Conservation (phyloP, 2,888 invertebrate genomes). For the Leptinotarsa haldemani region DNA sequence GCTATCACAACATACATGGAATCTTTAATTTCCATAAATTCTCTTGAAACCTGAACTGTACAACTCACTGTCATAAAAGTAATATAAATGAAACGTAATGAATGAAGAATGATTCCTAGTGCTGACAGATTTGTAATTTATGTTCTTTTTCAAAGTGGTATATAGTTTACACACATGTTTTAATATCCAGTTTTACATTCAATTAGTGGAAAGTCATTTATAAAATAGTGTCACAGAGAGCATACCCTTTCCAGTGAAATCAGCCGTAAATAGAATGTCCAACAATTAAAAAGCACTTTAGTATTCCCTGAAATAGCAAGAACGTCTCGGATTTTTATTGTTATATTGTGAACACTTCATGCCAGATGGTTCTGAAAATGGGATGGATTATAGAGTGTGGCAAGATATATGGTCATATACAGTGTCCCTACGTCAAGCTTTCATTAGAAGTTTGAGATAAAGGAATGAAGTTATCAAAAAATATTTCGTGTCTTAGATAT, state of each 20-base stretch:
- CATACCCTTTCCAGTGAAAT: not conserved
- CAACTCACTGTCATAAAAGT: not conserved
- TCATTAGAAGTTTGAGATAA: too few species aligned
- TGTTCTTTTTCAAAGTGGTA: not conserved
- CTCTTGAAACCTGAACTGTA: not conserved
- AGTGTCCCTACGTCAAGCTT: too few species aligned
- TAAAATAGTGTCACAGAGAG: not conserved
- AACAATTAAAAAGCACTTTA: constrained; percentile 7
- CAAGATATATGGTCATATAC: too few species aligned
- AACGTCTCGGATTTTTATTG: not conserved
- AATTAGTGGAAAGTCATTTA: constrained; percentile 13
- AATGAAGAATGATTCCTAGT: not conserved
- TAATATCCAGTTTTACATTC: not conserved
- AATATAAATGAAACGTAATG: not conserved
- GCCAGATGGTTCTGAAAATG: not conserved
- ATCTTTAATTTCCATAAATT: too few species aligned
- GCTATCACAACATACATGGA: too few species aligned
- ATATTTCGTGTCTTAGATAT: too few species aligned
- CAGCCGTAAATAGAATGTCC: not conserved
- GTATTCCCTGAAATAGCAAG: not conserved
- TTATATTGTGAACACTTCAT: not conserved
- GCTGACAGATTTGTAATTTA: constrained; percentile 1
- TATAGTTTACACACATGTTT: constrained; percentile 7
- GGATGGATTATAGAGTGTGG: not conserved
- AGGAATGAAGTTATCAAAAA: too few species aligned